Evolutionary conservation across 2,797 vertebrate species (phyloP).

Genomic region (Sphenopsis melanotis): DNA sequence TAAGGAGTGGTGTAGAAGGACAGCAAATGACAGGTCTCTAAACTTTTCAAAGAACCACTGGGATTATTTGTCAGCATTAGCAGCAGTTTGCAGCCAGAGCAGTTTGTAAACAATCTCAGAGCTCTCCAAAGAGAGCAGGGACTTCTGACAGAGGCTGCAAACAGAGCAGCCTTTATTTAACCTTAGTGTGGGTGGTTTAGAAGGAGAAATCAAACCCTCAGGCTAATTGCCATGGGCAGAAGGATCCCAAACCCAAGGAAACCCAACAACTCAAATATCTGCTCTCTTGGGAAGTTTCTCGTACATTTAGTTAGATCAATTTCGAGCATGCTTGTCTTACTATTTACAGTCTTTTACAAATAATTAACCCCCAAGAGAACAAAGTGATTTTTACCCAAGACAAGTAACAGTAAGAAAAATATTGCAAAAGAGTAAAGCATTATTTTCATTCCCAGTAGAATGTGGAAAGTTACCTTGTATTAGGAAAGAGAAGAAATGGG

Average conservation of each 20-base stretch:
- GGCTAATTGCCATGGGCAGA: background rate
- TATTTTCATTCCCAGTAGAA: background rate
- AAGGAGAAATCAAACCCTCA: background rate
- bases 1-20: background rate
- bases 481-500: background rate
- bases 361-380: background rate
- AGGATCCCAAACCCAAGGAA: background rate
- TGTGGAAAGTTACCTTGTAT: background rate
- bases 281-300: background rate
- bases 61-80: background rate
- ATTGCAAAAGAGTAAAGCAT: background rate
- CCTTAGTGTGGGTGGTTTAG: background rate
- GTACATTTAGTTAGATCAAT: background rate
- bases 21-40: background rate
- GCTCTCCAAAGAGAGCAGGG: rapidly evolving
- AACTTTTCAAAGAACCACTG: background rate
- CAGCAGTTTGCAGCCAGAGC: background rate
- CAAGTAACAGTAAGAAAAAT: background rate
- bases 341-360: background rate
- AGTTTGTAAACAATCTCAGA: background rate
- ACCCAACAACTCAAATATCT: background rate
- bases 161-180: background rate
- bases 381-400: background rate
- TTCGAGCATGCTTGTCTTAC: background rate
- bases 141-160: background rate